Evolutionary conservation across 2,888 invertebrate genomes (phyloP), one percentile per base, ranked within the genome.

Genomic region (Hofmannophila pseudospretella): DNA sequence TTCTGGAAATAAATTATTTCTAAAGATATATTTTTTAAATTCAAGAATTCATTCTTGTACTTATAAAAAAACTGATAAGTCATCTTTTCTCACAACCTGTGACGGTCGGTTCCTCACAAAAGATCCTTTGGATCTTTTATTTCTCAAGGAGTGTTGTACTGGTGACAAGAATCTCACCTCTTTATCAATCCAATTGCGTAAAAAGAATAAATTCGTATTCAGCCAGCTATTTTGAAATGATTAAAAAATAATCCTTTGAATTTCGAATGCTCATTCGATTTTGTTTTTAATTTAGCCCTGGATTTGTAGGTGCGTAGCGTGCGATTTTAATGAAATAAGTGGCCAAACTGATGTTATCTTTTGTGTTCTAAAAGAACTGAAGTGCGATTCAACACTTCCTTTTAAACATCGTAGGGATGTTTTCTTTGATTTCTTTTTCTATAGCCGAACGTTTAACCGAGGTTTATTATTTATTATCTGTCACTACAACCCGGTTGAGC

Each of bases 81-180:
- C n/a, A n/a, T n/a, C n/a, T n/a, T n/a, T n/a, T n/a, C n/a, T n/a
- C n/a, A n/a, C n/a, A n/a, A n/a, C n/a, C n/a, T n/a, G n/a, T n/a
- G n/a, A n/a, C n/a, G n/a, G n/a, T n/a, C n/a, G n/a, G n/a, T n/a
- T n/a, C n/a, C n/a, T n/a, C n/a, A n/a, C n/a, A n/a, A n/a, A n/a
- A n/a, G n/a, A n/a, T n/a, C n/a, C n/a, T n/a, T n/a, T n/a, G n/a
- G n/a, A n/a, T n/a, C n/a, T n/a, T n/a, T n/a, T n/a, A n/a, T n/a
- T 16, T 16, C 5, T 16, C 3, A 16, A 36, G 23, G 43, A 47
- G 67, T 71, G 69, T 71, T 65, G 51, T 63, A 39, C 51, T 56
- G 61, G 80, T 69, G 79, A 72, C 69, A 63, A 78, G 62, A 75
- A 69, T 77, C 76, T 67, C 79, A 72, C 79, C 76, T 69, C 51